These are phyloP conservation scores for Andricus grossulariae DNA, from an alignment of 1,140 invertebrate species.

Conservation along the genomic window DNA sequence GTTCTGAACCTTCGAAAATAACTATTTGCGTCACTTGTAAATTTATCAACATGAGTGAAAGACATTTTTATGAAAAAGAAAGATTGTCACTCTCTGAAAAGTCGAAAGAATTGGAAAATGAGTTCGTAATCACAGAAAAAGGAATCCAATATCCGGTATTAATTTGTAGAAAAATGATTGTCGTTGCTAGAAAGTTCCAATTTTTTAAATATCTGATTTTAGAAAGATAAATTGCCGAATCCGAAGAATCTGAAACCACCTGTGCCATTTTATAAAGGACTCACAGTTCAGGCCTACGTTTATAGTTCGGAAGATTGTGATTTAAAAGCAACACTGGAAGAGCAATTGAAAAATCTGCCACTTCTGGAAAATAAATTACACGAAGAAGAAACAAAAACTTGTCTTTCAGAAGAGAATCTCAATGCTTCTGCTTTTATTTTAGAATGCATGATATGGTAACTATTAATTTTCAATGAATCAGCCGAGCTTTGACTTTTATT, in stretches of 20 bases:
- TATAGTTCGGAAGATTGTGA: slow-evolving; percentile 43
- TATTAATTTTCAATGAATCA: slow-evolving; percentile 25
- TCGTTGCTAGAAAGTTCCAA: background rate
- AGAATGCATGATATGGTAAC: slow-evolving; percentile 62
- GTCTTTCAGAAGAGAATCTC: slow-evolving; percentile 34
- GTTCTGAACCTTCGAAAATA: slow-evolving; percentile 49
- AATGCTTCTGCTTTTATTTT: slow-evolving; percentile 51
- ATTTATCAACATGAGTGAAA: slow-evolving; percentile 59
- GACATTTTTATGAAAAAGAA: slow-evolving; percentile 53
- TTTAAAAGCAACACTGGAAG: slow-evolving; percentile 39
- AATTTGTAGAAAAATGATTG: background rate
- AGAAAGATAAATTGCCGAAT: background rate
- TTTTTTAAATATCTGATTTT: background rate
- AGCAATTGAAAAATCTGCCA: slow-evolving; percentile 53
- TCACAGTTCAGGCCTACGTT: slow-evolving; percentile 51
- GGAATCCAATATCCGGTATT: slow-evolving; percentile 54
- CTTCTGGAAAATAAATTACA: slow-evolving; percentile 38
- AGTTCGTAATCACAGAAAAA: slow-evolving; percentile 64
- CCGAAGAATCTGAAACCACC: slow-evolving; percentile 36
- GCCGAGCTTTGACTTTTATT: slow-evolving; percentile 29
- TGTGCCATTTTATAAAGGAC: slow-evolving; percentile 48
- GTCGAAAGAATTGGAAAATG: slow-evolving; percentile 46
- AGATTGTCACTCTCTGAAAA: slow-evolving; percentile 43
- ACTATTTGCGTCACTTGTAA: slow-evolving; percentile 57
- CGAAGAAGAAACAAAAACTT: background rate